Base-by-base conservation (phyloP, 2,797 vertebrate genomes). In the Lates japonicus region DNA sequence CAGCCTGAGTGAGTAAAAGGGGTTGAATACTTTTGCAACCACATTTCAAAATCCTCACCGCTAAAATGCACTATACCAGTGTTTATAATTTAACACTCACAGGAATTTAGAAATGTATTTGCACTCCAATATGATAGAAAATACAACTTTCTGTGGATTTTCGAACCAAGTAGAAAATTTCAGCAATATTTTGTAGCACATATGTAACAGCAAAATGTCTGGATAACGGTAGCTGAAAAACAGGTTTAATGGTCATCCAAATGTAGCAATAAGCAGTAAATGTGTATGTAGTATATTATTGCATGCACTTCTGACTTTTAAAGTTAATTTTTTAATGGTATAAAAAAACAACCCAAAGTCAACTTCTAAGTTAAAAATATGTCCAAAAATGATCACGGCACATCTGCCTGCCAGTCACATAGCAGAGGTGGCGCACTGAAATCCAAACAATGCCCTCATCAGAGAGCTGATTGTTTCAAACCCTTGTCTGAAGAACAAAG, bases 1-100 rank as follows among this genome's bases (percentile, higher is more conserved):
- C 86, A 79, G 73, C 69, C 65, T 44, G 70, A 83, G 51, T 39
- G 63, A 81, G 63, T 69, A 85, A 87, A 83, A 63, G 74, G 75
- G 70, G 52, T 49, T 78, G 73, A 83, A 87, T 73, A 82, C 54
- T 80, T 83, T 72, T 73, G 64, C 71, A 11, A 57, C 35, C 60
- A 58, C 19, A 83, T 84, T 68, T 85, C 39, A 80, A 66, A 82
- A 60, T 59, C 63, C 5, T 74, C 39, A 68, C 69, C 68, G 54
- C 39, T 61, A 70, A 81, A 83, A 82, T 61, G 63, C 57, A 63
- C n/a, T 37, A 59, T 19, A 52, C 11, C 29, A 12, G 12, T 44
- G 55, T 65, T 67, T 33, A 79, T 63, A 46, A 81, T 86, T 78
- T 61, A 81, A 52, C 57, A 72, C 19, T 25, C 25, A 16, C 3